Percentiles rank a stretch among this genome's conserved stretches.
Conservation (phyloP, 1,140 invertebrate genomes). For the Arion vulgaris region DNA sequence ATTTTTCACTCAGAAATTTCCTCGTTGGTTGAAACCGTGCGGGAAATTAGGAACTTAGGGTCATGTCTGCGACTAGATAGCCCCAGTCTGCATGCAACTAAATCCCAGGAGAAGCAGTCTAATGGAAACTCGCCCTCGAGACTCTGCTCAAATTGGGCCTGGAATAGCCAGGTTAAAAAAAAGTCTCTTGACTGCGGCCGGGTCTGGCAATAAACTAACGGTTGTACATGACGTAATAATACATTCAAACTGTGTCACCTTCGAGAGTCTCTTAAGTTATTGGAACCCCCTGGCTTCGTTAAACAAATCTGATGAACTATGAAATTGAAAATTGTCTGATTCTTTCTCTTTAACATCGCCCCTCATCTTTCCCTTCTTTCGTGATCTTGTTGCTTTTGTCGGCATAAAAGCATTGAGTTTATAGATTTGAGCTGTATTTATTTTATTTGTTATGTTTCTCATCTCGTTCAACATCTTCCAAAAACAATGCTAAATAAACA, state of each 20-base stretch:
- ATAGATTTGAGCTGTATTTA: no score
- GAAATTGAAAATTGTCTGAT: background rate
- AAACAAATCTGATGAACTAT: background rate
- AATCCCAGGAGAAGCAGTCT: background rate
- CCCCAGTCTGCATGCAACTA: background rate
- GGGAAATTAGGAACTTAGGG: background rate
- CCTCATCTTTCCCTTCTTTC: background rate
- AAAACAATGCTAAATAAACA: no score
- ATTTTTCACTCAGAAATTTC: background rate
- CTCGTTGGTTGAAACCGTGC: background rate
- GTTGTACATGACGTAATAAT: slow-evolving; percentile 8
- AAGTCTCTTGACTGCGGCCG: background rate
- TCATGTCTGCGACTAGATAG: background rate
- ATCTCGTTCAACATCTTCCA: no score
- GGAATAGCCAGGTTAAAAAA: background rate
- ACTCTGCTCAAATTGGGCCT: background rate
- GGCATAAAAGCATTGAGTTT: background rate
- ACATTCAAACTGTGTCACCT: background rate
- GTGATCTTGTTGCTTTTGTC: background rate
- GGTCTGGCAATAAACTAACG: background rate
- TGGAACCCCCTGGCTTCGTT: background rate
- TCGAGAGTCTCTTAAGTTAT: background rate
- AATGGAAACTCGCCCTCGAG: background rate
- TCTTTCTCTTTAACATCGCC: background rate
- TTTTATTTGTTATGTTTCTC: no score